Conservation (phyloP, 2,113 vertebrate species). For the Cathartes aura region DNA sequence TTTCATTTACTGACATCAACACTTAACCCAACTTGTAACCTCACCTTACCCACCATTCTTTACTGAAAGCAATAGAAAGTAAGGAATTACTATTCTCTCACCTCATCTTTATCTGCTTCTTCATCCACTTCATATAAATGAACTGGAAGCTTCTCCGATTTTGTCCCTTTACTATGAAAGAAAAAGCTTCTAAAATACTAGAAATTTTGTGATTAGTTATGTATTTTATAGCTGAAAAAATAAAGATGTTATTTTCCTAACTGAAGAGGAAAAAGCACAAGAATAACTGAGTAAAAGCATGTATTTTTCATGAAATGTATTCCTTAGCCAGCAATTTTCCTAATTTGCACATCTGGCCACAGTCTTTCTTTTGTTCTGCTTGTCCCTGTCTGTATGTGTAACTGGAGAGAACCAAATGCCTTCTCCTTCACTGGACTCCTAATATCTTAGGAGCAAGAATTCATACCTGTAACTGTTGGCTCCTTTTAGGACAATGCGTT, state of each 20-base stretch:
- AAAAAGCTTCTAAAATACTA: not conserved
- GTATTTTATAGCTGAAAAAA: not conserved
- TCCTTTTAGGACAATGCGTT: not conserved
- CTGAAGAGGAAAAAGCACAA: not conserved
- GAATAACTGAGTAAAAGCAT: not conserved
- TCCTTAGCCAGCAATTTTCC: not conserved
- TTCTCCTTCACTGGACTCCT: not conserved
- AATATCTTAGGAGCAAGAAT: not conserved
- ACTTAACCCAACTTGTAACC: not conserved
- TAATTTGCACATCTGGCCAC: not conserved
- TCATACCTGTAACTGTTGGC: not conserved
- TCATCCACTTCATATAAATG: slow-evolving; percentile 98
- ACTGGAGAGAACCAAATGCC: not conserved
- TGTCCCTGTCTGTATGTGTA: not conserved
- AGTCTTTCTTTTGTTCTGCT: not conserved
- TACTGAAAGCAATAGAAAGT: not conserved
- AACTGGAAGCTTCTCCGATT: slow-evolving; percentile 91
- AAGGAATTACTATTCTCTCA: slow-evolving; percentile 61
- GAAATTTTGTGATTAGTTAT: not conserved
- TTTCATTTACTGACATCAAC: not conserved
- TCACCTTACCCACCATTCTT: not conserved
- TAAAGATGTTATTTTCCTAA: not conserved
- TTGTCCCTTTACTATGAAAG: slow-evolving; percentile 86
- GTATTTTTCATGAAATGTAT: not conserved
- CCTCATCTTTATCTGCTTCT: slow-evolving; percentile 98